Base-by-base conservation (phyloP, 2,113 vertebrate genomes). In the Willisornis vidua region DNA sequence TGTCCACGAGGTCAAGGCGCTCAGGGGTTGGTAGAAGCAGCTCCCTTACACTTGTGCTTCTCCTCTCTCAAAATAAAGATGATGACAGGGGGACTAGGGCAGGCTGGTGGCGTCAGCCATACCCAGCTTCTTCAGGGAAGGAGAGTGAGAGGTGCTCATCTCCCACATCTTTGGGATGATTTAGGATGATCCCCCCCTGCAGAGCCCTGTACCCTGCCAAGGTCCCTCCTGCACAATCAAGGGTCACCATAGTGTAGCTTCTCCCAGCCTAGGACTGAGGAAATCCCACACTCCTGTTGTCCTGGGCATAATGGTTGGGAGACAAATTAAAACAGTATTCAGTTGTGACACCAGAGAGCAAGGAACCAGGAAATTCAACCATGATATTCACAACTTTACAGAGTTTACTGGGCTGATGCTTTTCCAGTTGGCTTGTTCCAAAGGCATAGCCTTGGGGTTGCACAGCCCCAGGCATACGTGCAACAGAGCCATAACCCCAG, bases 361-460 rank as follows among this genome's bases (percentile, higher is more conserved):
- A 65, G 51, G 57, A 54, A 46, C 15, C 24, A 74, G 35, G 85
- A 29, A 9, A 46, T 6, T 25, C 23, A 29, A 15, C 48, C 20
- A 20, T 11, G 12, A 10, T n/a, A 57, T 48, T 58, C n/a, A 37
- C 15, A n/a, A 26, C 26, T 46, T 49, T 16, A 11, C 12, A 24
- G 33, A 72, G 41, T 45, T 66, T 61, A 39, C 37, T 25, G 25
- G 31, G 35, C 45, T 12, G 15, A 23, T 85, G 52, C 16, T 66
- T 9, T 33, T 39, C 25, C 37, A 52, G 11, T 3, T 2, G 1
- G 9, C 55, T 70, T 37, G 48, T 54, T 45, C 17, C 35, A 4
- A 28, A 71, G 46, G 9, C 35, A 3, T 0, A 2, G 46, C 51
- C 57, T 43, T 1, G 2, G 45, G 59, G 9, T 13, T 39, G 28